These are phyloP conservation scores for Ciconia maguari DNA, from an alignment of 2,113 vertebrate genomes.

Conservation along the genomic window DNA sequence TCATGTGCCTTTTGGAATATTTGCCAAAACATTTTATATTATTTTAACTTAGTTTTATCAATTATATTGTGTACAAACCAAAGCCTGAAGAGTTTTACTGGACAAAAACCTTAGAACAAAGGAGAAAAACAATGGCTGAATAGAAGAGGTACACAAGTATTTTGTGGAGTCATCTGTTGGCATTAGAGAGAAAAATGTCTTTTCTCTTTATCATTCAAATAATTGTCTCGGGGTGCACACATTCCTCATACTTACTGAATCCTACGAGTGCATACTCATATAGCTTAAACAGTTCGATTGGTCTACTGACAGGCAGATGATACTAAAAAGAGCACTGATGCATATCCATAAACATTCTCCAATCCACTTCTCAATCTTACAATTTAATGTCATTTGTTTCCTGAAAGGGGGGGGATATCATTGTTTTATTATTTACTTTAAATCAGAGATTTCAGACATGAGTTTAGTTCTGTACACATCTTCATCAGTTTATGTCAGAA, in stretches of 20 bases:
- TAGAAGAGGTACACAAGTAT: neutral
- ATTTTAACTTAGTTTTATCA: neutral
- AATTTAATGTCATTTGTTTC: neutral
- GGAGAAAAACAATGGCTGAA: neutral
- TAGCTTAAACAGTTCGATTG: neutral
- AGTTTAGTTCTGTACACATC: neutral
- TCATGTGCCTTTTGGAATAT: neutral
- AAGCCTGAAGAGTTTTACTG: neutral
- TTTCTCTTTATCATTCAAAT: neutral
- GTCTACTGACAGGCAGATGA: neutral
- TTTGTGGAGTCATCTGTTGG: neutral
- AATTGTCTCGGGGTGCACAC: neutral
- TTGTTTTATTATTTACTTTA: neutral
- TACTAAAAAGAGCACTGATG: neutral
- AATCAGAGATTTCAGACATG: neutral
- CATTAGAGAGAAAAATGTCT: neutral
- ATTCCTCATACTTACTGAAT: neutral
- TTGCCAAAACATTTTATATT: neutral
- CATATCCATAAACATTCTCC: neutral
- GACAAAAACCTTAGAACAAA: neutral
- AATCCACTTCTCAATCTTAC: neutral
- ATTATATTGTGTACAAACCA: neutral
- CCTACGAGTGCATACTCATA: neutral
- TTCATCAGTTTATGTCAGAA: neutral
- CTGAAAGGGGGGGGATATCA: neutral